Conservation (phyloP, 2,797 vertebrate genomes). For the Mionectes olivaceus region DNA sequence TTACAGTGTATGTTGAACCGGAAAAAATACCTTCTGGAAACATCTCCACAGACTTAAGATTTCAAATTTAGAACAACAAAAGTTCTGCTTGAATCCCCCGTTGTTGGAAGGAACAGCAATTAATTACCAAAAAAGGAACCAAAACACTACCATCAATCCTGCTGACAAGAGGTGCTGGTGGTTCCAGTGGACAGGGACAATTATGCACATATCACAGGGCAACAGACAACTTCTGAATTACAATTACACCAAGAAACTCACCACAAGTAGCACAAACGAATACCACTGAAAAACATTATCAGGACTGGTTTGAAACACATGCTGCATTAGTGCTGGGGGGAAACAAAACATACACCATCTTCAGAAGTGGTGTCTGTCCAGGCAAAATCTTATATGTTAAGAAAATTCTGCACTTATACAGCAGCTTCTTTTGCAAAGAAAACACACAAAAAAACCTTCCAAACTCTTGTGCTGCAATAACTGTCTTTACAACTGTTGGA, state of each 20-base stretch:
- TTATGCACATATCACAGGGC: conserved; percentile 64
- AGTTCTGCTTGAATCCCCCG: conserved; percentile 31
- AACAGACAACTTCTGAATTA: conserved; percentile 66
- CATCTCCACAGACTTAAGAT: conserved; percentile 47
- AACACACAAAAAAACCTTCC: fast-evolving
- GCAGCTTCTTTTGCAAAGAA: neutral
- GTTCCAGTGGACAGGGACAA: conserved; percentile 61
- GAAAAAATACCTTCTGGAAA: conserved; percentile 54
- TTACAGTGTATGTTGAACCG: conserved; percentile 25
- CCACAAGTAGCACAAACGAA: conserved; percentile 52
- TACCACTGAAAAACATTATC: conserved; percentile 44
- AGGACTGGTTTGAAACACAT: conserved; percentile 53
- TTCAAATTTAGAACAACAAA: conserved; percentile 62
- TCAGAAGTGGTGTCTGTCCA: neutral
- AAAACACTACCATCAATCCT: conserved; percentile 65
- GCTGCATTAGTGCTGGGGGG: neutral
- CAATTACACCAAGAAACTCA: conserved; percentile 60
- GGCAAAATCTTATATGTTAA: neutral
- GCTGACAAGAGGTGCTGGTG: conserved; percentile 57
- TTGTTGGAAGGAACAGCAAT: conserved; percentile 61
- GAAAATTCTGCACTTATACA: neutral
- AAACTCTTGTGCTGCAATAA: neutral
- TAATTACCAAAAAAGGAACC: conserved; percentile 67
- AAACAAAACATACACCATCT: conserved; percentile 28
- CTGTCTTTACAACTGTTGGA: neutral